Conservation (phyloP, 2,888 invertebrate genomes). For the Cerastis rubricosa region DNA sequence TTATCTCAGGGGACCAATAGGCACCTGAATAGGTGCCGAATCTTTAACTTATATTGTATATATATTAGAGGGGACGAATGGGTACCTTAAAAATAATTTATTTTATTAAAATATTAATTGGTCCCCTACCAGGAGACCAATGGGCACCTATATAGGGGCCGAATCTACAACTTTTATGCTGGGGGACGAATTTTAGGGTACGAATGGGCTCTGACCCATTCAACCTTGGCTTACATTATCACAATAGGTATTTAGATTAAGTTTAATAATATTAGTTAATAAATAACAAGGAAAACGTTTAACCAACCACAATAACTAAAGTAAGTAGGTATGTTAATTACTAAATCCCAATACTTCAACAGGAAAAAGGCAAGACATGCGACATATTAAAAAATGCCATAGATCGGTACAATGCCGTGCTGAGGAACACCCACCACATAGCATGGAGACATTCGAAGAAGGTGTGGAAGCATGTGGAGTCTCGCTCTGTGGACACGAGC, state of each 20-base stretch:
- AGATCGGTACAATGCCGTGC: conserved; percentile 63
- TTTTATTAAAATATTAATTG: no score
- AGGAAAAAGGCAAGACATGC: conserved; percentile 88
- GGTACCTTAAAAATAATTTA: no score
- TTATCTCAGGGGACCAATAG: no score
- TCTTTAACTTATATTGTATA: no score
- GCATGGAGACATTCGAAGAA: conserved; percentile 55
- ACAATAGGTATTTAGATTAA: neutral
- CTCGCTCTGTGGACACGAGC: conserved; percentile 18
- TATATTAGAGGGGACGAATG: no score
- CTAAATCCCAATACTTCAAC: conserved; percentile 18
- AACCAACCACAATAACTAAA: no score
- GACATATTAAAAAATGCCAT: conserved; percentile 76
- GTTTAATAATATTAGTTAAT: neutral
- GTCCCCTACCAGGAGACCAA: no score
- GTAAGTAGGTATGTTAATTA: neutral
- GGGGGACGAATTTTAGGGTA: no score
- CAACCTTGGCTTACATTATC: neutral
- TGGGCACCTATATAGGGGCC: no score
- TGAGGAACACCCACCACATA: conserved; percentile 59
- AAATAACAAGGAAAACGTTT: conserved; percentile 25
- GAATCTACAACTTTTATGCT: no score
- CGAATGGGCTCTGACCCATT: no score
- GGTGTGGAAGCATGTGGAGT: conserved; percentile 20
- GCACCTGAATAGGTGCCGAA: no score